These are phyloP conservation scores for Stratiolaelaps scimitus DNA, from an alignment of 1,140 invertebrate genomes.

Conservation along the genomic window DNA sequence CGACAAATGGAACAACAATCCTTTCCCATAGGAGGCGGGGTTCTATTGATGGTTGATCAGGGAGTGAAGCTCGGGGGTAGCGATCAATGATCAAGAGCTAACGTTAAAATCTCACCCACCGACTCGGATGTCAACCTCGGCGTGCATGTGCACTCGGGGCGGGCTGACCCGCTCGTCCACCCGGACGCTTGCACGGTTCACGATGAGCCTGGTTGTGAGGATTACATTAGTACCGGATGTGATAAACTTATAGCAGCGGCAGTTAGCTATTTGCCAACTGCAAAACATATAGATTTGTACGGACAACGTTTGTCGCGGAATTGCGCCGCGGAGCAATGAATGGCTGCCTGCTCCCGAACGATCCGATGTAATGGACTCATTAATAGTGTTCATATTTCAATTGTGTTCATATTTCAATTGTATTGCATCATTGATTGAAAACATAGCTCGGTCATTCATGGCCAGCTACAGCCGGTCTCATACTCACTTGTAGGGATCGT, in stretches of 20 bases:
- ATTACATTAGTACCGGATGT: too few relatives aligned
- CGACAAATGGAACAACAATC: too few relatives aligned
- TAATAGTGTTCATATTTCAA: neutral
- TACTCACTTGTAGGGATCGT: conserved; percentile 5
- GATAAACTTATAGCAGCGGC: too few relatives aligned
- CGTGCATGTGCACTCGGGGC: conserved; percentile 5
- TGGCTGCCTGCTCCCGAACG: too few relatives aligned
- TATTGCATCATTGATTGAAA: neutral
- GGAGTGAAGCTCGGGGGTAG: neutral
- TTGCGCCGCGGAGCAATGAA: too few relatives aligned
- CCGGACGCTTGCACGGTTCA: neutral
- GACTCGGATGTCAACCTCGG: conserved; percentile 3
- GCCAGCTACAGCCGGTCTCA: neutral
- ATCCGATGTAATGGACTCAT: too few relatives aligned
- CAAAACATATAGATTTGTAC: too few relatives aligned
- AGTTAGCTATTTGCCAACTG: too few relatives aligned
- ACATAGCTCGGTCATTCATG: neutral
- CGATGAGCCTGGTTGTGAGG: neutral
- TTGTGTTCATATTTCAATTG: neutral
- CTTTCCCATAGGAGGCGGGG: too few relatives aligned
- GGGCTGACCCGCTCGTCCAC: neutral
- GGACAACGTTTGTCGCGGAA: too few relatives aligned
- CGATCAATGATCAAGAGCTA: neutral
- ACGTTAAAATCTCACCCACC: neutral
- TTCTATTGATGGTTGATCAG: neutral